Conservation (phyloP, 2,797 vertebrate species). For the Falco concolor region DNA sequence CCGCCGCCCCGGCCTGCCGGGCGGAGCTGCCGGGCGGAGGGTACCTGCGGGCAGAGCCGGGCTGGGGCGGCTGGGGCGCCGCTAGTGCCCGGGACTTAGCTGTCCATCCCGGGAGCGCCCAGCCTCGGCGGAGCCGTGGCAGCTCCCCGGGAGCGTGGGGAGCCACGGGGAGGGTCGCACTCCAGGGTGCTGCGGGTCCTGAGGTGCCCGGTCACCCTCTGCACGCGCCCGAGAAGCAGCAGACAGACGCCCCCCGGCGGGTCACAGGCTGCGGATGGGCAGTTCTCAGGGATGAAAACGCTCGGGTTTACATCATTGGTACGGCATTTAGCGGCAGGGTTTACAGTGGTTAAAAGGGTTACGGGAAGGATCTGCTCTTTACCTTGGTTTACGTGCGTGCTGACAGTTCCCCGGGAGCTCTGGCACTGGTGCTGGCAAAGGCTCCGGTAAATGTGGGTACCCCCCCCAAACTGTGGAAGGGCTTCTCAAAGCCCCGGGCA, state of each 20-base stretch:
- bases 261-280: not conserved
- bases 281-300: not conserved
- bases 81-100: not conserved
- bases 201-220: not conserved
- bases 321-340: not conserved
- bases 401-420: not conserved
- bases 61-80: not conserved
- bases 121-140: not conserved
- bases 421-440: not conserved
- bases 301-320: not conserved
- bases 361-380: not conserved
- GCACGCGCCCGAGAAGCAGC: not conserved
- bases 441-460: not conserved
- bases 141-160: not conserved
- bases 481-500: not conserved
- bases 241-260: not conserved
- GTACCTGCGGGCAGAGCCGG: not conserved
- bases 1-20: not conserved
- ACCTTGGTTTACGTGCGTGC: not conserved
- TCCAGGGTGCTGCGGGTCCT: not conserved
- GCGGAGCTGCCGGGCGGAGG: not conserved
- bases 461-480: not conserved
- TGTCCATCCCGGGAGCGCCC: too few relatives aligned
- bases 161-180: not conserved
- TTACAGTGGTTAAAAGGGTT: not conserved